phyloP scores from a whole-genome alignment of 2,797 vertebrate genomes.

The Stomatorhinus walkeri region DNA sequence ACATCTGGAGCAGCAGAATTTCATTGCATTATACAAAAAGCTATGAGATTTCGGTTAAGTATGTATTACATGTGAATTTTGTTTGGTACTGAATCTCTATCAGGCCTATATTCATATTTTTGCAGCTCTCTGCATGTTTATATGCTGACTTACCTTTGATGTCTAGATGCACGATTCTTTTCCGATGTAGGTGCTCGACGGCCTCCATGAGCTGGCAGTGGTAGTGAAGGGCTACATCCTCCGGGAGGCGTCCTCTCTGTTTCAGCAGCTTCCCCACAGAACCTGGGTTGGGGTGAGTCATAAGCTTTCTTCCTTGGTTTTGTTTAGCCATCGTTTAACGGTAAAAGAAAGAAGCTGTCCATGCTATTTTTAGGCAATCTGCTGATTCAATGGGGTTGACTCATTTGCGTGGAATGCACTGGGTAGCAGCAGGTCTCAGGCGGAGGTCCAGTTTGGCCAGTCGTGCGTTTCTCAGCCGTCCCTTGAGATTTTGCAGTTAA shows the following conservation, averaged over 20 bases:
- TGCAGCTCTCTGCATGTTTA: background rate
- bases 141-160: constrained; percentile 75
- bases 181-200: constrained; percentile 75
- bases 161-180: constrained; percentile 80
- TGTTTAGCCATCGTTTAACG: background rate
- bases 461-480: background rate
- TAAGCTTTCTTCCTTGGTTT: background rate
- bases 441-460: background rate
- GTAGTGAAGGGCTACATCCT: constrained; percentile 86
- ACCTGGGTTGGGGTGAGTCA: constrained; percentile 50
- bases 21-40: background rate
- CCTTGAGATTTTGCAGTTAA: background rate
- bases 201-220: constrained; percentile 73
- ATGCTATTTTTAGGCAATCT: background rate
- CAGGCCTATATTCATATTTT: background rate
- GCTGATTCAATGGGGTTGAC: background rate
- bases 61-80: background rate
- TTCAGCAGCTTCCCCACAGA: constrained; percentile 81
- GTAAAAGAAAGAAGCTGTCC: background rate
- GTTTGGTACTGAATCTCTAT: background rate
- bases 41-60: background rate
- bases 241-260: constrained; percentile 76
- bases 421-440: background rate
- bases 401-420: background rate
- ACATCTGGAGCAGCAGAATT: background rate